Base-by-base conservation (phyloP, 2,888 invertebrate species). In the Argyresthia goedartella region DNA sequence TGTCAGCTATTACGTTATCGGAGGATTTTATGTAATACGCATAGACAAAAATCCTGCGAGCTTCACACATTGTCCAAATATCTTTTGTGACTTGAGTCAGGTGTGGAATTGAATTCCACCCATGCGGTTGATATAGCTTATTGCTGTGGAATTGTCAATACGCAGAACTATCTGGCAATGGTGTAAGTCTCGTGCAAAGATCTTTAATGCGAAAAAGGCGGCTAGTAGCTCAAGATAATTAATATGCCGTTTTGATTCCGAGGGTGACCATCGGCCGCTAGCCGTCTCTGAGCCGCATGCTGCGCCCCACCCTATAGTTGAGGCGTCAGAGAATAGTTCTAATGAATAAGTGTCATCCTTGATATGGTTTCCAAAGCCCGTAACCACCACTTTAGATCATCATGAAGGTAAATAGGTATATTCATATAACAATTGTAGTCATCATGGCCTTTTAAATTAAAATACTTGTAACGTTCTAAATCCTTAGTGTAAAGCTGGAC, bases 261-360 rank as follows among this genome's bases (percentile, higher is more conserved):
- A 10, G 10, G 13, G 10, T 16, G 43, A 33, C 33, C 53, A 55
- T 8, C 14, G 7, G 13, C 52, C 52, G 15, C 45, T 55, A 8
- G 54, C 52, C n/a, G 14, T 47, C 4, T 55, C 42, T 10, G 35
- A 47, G 8, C 42, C 53, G 47, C 50, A 53, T 8, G 52, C 49
- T 6, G 41, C 53, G 2, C 55, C 55, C 53, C 55, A 55, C 44
- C 55, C 53, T 14, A 35, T 52, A n/a, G 49, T 36, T 13, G 45
- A 52, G 45, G 52, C 49, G 34, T 54, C 54, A 16, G 43, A 33
- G 25, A 49, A 54, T 16, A 54, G 49, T 16, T 48, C 49, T 3
- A 49, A 13, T 1, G n/a, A 15, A 25, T 49, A 54, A 2, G 25
- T 10, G n/a, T 46, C 46, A 3, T 52, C 8, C 13, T 25, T 52